phyloP scores from a whole-genome alignment of 2,797 vertebrate genomes.

The Coregonus ussuriensis region DNA sequence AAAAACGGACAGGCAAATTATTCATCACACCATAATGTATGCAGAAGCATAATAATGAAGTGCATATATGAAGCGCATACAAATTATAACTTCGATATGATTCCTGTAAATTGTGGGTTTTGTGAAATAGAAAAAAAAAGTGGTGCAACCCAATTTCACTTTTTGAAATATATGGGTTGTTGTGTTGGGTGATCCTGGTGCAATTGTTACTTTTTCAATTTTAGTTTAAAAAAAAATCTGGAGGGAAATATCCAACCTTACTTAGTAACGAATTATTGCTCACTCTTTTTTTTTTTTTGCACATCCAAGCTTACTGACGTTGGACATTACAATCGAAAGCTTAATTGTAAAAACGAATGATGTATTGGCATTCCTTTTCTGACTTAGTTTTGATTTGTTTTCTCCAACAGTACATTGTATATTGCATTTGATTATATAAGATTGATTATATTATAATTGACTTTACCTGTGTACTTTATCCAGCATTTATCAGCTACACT shows the following conservation, averaged over 20 bases:
- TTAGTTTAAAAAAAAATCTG: neutral
- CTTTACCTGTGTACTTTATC: slow-evolving; percentile 66
- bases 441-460: slow-evolving; percentile 79
- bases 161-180: neutral
- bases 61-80: neutral
- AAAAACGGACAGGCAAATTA: neutral
- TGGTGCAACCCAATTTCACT: neutral
- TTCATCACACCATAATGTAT: neutral
- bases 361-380: slow-evolving; percentile 61
- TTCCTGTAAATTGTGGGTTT: slow-evolving; percentile 7
- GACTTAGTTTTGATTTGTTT: slow-evolving; percentile 63
- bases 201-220: neutral
- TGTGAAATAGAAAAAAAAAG: neutral
- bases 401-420: slow-evolving; percentile 74
- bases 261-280: neutral
- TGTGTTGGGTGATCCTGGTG: neutral
- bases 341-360: slow-evolving; percentile 73
- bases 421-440: slow-evolving; percentile 72
- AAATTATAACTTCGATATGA: neutral
- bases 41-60: neutral
- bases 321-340: slow-evolving; percentile 69
- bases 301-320: slow-evolving; percentile 36
- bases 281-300: neutral
- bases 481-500: slow-evolving; percentile 59
- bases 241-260: neutral